A percentile compares a stretch with the other conserved stretches of the same genome.
phyloP scores from a whole-genome alignment of 2,113 vertebrate species.

The Archocentrus centrarchus region DNA sequence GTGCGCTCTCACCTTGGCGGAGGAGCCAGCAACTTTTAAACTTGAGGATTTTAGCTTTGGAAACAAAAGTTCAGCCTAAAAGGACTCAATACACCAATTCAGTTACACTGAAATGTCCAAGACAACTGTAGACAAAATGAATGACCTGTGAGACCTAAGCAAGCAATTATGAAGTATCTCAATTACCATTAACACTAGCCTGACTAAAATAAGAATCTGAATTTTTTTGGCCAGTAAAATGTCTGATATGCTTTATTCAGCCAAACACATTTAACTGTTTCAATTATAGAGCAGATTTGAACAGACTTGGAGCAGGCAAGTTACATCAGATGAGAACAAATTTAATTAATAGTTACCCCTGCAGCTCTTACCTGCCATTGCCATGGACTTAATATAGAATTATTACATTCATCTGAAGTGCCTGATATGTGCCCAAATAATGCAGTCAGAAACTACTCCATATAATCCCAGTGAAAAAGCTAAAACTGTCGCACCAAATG shows the following conservation, averaged over 20 bases:
- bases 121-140: neutral
- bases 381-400: neutral
- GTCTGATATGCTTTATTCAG: neutral
- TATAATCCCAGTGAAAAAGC: neutral
- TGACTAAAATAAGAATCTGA: neutral
- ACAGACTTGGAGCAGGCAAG: neutral
- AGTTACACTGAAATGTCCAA: neutral
- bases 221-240: neutral
- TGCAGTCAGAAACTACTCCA: neutral
- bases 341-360: neutral
- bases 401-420: neutral
- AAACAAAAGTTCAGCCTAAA: neutral
- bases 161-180: neutral
- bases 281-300: neutral
- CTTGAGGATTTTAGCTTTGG: neutral
- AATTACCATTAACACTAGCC: neutral
- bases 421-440: neutral
- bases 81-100: neutral
- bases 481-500: neutral
- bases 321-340: neutral
- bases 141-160: neutral
- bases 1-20: neutral
- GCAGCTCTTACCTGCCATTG: neutral
- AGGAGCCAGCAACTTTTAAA: slow-evolving; percentile 1
- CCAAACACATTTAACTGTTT: neutral